Conservation (phyloP, 2,113 vertebrate genomes). For the Callionymus lyra region DNA sequence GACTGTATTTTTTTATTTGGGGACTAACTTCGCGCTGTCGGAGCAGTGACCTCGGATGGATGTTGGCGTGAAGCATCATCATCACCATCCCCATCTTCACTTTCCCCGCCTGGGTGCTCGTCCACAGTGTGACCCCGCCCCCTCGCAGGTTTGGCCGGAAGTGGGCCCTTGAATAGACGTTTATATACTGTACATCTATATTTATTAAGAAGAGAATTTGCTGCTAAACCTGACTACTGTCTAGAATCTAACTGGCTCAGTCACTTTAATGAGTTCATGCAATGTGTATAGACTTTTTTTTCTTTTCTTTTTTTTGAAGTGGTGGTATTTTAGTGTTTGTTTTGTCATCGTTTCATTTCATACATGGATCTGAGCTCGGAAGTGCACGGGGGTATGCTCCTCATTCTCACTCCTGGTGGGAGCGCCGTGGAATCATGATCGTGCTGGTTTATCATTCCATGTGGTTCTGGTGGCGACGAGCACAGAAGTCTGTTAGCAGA, state of each 20-base stretch:
- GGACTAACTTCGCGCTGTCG: conserved; percentile 31
- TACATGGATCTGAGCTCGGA: conserved; percentile 14
- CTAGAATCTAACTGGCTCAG: conserved; percentile 64
- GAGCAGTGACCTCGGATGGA: conserved; percentile 29
- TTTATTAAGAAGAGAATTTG: conserved; percentile 65
- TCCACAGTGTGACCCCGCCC: conserved; percentile 13
- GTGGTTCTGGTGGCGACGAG: not conserved
- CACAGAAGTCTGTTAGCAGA: not conserved
- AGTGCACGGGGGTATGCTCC: too few species aligned
- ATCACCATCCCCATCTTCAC: conserved; percentile 14
- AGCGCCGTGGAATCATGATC: not conserved
- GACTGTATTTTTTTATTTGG: conserved; percentile 21
- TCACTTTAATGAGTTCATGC: conserved; percentile 68
- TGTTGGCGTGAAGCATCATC: conserved; percentile 20
- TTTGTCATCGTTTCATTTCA: conserved; percentile 40
- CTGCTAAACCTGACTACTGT: conserved; percentile 68
- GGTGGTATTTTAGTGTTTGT: conserved; percentile 29
- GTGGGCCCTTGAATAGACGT: conserved; percentile 42
- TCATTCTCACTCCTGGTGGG: too few species aligned
- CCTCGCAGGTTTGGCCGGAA: conserved; percentile 20
- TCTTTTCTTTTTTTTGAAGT: conserved; percentile 35
- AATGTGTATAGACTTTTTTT: conserved; percentile 55
- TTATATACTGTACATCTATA: conserved; percentile 63
- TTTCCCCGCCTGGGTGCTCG: conserved; percentile 3
- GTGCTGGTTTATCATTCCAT: not conserved